Base-by-base conservation (phyloP, 1,140 invertebrate genomes). In the Ceratitis capitata region DNA sequence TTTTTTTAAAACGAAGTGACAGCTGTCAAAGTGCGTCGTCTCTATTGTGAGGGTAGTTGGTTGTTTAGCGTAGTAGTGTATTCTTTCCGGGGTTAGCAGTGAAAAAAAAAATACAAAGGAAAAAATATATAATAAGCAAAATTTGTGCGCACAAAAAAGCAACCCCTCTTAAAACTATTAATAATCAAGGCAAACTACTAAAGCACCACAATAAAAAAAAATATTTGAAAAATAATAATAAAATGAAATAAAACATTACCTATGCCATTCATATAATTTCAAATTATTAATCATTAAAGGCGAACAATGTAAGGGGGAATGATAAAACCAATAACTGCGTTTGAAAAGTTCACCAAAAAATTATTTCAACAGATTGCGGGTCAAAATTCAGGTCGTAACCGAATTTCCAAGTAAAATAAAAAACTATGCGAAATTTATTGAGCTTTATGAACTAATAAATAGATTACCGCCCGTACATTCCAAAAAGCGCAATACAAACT, bases 21-120 rank as follows among this genome's bases (percentile, higher is more conserved):
- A 78, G 69, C 69, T 78, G 69, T 78, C 69, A 78, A 78, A 42
- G 69, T 42, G 69, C 39, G 69, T n/a, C n/a, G n/a, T n/a, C n/a
- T n/a, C n/a, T n/a, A 2, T 26, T 78, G 23, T 14, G 69, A 45
- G 69, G 69, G 69, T 78, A 78, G 39, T 42, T 14, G 6, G 6
- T n/a, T 4, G 16, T 7, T 19, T 29, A 61, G n/a, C n/a, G n/a
- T n/a, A n/a, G n/a, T n/a, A n/a, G n/a, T n/a, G 29, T 26, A 10
- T 35, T 64, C 4, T 10, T 10, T 64, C 23, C 29, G 58, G 29
- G 58, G 58, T 64, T 64, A 64, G 51, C n/a, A n/a, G n/a, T n/a
- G n/a, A n/a, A n/a, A 16, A 56, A 56, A 56, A 56, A 56, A 7
- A 61, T 26, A 26, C n/a, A 61, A 56, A n/a, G n/a, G n/a, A n/a